These are phyloP conservation scores for Coptodon rendalli DNA, from an alignment of 2,113 vertebrate genomes.

Conservation along the genomic window DNA sequence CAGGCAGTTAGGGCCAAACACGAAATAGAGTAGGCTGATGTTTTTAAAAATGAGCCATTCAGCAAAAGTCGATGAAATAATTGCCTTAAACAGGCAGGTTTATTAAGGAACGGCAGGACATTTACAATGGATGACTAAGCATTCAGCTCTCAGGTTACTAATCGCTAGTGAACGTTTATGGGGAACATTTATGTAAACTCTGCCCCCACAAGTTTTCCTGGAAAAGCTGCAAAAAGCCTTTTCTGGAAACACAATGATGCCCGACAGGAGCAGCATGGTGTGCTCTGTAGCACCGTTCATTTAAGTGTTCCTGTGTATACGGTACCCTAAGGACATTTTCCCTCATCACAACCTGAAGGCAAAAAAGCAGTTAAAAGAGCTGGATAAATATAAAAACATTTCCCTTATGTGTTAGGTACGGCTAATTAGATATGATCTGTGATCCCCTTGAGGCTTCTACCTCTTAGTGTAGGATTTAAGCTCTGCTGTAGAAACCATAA, in stretches of 20 bases:
- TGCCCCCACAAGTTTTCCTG: not conserved
- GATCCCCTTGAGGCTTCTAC: conserved; percentile 26
- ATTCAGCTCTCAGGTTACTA: not conserved
- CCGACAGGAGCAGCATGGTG: not conserved
- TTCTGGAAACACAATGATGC: conserved; percentile 16
- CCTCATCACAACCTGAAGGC: conserved; percentile 35
- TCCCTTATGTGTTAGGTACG: conserved; percentile 37
- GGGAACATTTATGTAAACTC: not conserved
- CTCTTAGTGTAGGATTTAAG: conserved; percentile 39
- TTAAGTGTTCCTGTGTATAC: not conserved
- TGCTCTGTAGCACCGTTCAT: not conserved
- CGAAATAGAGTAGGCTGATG: not conserved
- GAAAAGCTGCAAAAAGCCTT: conserved; percentile 15
- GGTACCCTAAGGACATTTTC: conserved; percentile 30
- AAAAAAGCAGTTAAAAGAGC: conserved; percentile 41
- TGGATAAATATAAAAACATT: conserved; percentile 57
- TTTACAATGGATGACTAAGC: conserved; percentile 30
- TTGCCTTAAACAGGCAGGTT: conserved; percentile 8
- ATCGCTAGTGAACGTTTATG: not conserved
- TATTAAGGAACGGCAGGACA: conserved; percentile 11
- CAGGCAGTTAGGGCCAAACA: not conserved
- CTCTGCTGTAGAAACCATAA: not conserved
- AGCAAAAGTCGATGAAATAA: conserved; percentile 16
- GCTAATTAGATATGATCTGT: conserved; percentile 65
- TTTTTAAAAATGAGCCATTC: not conserved